Evolutionary conservation across 2,797 vertebrate genomes (phyloP).

Genomic region (Naso thynnoides): DNA sequence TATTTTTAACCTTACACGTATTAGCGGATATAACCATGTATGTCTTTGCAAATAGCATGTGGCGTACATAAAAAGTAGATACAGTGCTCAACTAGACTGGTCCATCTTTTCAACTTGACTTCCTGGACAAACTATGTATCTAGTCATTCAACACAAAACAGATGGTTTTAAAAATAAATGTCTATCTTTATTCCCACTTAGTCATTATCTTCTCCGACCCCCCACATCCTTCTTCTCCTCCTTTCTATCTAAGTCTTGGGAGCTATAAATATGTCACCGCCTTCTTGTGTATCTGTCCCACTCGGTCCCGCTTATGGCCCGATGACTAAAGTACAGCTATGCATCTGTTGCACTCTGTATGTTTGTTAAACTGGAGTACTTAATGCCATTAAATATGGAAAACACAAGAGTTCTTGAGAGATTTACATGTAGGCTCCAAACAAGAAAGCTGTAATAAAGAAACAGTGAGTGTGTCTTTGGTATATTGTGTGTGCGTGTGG

Average conservation of each 20-base stretch:
- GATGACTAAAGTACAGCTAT: not conserved
- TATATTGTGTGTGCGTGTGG: not conserved
- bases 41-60: too few relatives aligned
- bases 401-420: not conserved
- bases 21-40: too few relatives aligned
- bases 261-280: slow-evolving; percentile 59
- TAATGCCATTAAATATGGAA: not conserved
- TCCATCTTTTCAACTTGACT: slow-evolving; percentile 2
- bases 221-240: slow-evolving; percentile 21
- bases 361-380: not conserved
- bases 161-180: slow-evolving; percentile 76
- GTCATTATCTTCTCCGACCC: slow-evolving; percentile 59
- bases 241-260: slow-evolving; percentile 30
- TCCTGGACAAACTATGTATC: slow-evolving; percentile 40
- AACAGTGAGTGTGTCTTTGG: not conserved
- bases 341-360: slow-evolving; percentile 14
- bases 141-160: slow-evolving; percentile 80
- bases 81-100: not conserved
- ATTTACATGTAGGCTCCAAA: not conserved
- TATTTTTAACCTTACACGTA: too few relatives aligned
- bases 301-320: slow-evolving; percentile 6
- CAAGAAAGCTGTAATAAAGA: not conserved
- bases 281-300: slow-evolving; percentile 44
- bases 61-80: too few relatives aligned
- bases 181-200: slow-evolving; percentile 65